Base-by-base conservation (phyloP, 2,888 invertebrate species). In the Epirrita christyi region DNA sequence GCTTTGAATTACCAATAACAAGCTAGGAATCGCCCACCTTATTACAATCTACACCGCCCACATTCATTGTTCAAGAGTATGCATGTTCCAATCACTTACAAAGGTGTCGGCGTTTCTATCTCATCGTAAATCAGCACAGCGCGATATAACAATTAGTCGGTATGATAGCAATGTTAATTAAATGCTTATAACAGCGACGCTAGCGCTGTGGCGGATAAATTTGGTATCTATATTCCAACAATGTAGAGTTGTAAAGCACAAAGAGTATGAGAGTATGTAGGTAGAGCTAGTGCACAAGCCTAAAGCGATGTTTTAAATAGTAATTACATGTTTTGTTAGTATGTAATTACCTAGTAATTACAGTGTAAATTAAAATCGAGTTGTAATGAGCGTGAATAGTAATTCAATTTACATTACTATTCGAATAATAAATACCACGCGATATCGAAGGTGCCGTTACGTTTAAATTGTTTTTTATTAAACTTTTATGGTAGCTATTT, bases 131-230 rank as follows among this genome's bases (percentile, higher is more conserved):
- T 92, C 92, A 92, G 83, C 81, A 80, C 83, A 84, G 85, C 86
- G 81, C 91, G 90, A 92, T 92, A 88, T 90, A 92, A 92, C 92
- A 92, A 92, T 92, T 92, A 92, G 92, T 83, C 78, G 90, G 88
- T 85, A 92, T 88, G 89, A 87, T 88, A 88, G 88, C 87, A 89
- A 91, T 92, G 91, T 92, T 92, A 92, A 92, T 92, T 92, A 92
- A 92, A 92, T 83, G 85, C 75, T 81, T 80, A 85, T 88, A 84
- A 82, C 83, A 73, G 47, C 75, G 72, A 77, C 71, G 67, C 71
- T 73, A 80, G 80, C 81, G 82, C 81, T 68, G 57, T 67, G 56
- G 73, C 62, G 81, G 73, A 70, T 60, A 59, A 65, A 76, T 72
- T 66, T 42, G 55, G 80, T 70, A 84, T 80, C n/a, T n/a, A n/a